phyloP scores from a whole-genome alignment of 2,113 vertebrate species.

The Apodemus sylvaticus region DNA sequence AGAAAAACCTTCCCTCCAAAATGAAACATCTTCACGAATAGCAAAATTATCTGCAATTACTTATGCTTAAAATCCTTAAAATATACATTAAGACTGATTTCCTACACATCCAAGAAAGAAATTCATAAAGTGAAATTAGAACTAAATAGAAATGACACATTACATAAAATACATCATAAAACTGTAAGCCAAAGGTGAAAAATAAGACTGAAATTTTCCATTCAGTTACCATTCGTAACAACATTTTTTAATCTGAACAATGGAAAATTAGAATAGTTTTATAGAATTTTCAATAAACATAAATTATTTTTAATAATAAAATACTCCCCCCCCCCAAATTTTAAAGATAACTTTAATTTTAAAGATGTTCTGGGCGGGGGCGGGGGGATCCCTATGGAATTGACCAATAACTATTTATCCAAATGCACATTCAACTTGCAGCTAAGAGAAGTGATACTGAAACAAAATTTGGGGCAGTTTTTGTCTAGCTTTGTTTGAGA shows the following conservation, averaged over 20 bases:
- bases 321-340: neutral
- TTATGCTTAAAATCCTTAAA: conserved; percentile 31
- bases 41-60: neutral
- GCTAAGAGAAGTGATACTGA: neutral
- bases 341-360: conserved; percentile 46
- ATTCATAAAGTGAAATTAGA: conserved; percentile 39
- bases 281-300: neutral
- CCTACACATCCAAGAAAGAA: neutral
- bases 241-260: conserved; percentile 17
- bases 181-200: conserved; percentile 26
- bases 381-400: neutral
- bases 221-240: conserved; percentile 16
- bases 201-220: neutral
- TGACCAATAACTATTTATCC: neutral
- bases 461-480: neutral
- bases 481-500: neutral
- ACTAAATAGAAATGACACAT: neutral
- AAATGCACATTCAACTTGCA: neutral
- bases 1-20: conserved; percentile 23
- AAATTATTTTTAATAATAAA: conserved; percentile 43
- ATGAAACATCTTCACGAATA: conserved; percentile 15
- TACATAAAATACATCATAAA: conserved; percentile 15
- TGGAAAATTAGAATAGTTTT: neutral
- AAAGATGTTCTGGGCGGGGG: neutral
- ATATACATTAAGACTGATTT: neutral